These are phyloP conservation scores for Cylas formicarius DNA, from an alignment of 1,140 invertebrate genomes.

Conservation along the genomic window DNA sequence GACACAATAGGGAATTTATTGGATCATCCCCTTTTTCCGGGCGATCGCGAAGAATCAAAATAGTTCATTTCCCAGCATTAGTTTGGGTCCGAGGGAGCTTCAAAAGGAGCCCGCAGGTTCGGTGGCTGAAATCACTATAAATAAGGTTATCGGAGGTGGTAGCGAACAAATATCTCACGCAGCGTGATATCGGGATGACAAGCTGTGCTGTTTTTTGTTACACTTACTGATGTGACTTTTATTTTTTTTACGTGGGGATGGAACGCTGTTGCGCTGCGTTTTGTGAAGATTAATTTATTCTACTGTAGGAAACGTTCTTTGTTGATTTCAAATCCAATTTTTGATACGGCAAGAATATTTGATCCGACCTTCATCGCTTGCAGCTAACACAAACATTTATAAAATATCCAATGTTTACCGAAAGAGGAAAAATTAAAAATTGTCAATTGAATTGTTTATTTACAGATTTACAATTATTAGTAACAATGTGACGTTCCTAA, in stretches of 20 bases:
- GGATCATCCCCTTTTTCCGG: constrained; percentile 22
- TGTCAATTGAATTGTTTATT: too few relatives aligned
- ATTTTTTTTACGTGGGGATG: constrained; percentile 12
- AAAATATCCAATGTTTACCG: too few relatives aligned
- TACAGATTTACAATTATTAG: too few relatives aligned
- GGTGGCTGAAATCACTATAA: constrained; percentile 20
- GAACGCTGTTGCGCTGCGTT: constrained; percentile 9
- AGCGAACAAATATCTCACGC: constrained; percentile 14
- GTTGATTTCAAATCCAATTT: too few relatives aligned
- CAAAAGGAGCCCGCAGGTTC: constrained; percentile 17
- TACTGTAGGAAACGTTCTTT: constrained; percentile 14
- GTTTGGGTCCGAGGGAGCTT: constrained; percentile 13
- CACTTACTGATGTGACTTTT: constrained; percentile 17
- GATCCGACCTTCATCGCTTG: too few relatives aligned
- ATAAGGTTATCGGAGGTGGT: constrained; percentile 17
- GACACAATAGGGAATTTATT: constrained; percentile 20
- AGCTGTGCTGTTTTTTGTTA: constrained; percentile 12
- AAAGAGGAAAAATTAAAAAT: too few relatives aligned
- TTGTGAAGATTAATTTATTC: constrained; percentile 18
- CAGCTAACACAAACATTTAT: too few relatives aligned
- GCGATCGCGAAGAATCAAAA: constrained; percentile 16
- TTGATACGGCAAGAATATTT: too few relatives aligned
- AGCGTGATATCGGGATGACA: constrained; percentile 8
- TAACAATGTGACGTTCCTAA: too few relatives aligned
- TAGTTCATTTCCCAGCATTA: constrained; percentile 18